Evolutionary conservation across 2,888 invertebrate genomes (phyloP).

Genomic region (Himalopsyche kuldschensis): DNA sequence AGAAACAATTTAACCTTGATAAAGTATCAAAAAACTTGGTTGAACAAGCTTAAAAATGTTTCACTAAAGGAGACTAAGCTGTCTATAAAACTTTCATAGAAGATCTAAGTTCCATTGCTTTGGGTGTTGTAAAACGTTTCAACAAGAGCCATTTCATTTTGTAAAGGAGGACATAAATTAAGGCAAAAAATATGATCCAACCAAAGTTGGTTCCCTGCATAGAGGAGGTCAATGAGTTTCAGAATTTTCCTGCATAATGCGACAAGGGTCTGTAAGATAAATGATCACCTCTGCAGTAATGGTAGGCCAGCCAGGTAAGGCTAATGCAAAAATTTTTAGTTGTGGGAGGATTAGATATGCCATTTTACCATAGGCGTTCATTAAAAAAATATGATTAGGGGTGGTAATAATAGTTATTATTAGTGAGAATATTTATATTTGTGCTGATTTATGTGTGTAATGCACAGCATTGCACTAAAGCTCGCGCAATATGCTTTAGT

Average conservation of each 20-base stretch:
- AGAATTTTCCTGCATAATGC: background rate
- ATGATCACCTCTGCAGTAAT: background rate
- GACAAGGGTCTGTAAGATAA: background rate
- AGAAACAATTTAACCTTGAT: too few relatives aligned
- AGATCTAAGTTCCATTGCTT: background rate
- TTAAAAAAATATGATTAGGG: too few relatives aligned
- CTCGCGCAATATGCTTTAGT: too few relatives aligned
- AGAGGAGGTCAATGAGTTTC: background rate
- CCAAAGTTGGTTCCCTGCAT: background rate
- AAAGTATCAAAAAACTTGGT: too few relatives aligned
- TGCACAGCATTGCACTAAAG: too few relatives aligned
- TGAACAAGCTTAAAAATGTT: too few relatives aligned
- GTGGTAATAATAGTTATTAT: too few relatives aligned
- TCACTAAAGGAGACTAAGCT: too few relatives aligned
- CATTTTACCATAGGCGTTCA: background rate
- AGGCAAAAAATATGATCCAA: background rate
- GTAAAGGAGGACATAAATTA: background rate
- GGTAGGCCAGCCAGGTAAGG: background rate
- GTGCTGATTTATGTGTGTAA: too few relatives aligned
- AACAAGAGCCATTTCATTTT: background rate
- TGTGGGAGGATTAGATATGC: background rate
- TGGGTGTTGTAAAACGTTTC: background rate
- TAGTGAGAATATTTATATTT: too few relatives aligned
- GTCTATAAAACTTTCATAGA: too few relatives aligned
- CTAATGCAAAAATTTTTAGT: background rate